These are phyloP conservation scores for Puffinus mauretanicus DNA, from an alignment of 2,113 vertebrate species.

Conservation along the genomic window DNA sequence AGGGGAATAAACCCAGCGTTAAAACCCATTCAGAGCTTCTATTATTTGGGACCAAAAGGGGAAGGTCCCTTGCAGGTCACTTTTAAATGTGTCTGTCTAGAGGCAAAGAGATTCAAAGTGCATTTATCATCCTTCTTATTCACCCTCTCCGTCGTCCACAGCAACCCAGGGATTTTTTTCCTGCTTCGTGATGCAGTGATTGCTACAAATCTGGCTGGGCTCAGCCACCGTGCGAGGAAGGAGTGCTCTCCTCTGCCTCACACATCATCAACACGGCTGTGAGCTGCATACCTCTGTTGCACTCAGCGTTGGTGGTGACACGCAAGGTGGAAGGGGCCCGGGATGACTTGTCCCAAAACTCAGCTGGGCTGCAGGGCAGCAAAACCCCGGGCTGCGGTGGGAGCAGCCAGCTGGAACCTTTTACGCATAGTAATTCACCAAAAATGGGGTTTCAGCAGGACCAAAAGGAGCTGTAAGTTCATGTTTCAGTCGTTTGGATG, in stretches of 20 bases:
- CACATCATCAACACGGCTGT: neutral
- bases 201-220: neutral
- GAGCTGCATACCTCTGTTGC: neutral
- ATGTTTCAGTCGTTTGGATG: conserved; percentile 11
- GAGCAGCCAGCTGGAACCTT: conserved; percentile 15
- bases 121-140: conserved; percentile 29
- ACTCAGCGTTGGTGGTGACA: neutral
- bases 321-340: neutral
- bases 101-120: conserved; percentile 23
- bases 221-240: neutral
- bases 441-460: neutral
- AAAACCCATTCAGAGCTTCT: conserved; percentile 36
- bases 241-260: neutral
- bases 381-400: neutral
- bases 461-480: conserved; percentile 30
- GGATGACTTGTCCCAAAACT: neutral
- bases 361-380: neutral
- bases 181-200: neutral
- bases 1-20: neutral
- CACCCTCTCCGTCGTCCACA: neutral
- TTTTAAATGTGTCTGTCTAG: conserved; percentile 39
- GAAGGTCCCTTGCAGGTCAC: conserved; percentile 48
- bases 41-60: conserved; percentile 35
- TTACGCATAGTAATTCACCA: neutral
- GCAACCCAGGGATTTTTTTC: neutral